Percentiles rank a stretch among this genome's conserved stretches.
Evolutionary conservation across 2,888 invertebrate species (phyloP).

Genomic region (Agelastica alni): DNA sequence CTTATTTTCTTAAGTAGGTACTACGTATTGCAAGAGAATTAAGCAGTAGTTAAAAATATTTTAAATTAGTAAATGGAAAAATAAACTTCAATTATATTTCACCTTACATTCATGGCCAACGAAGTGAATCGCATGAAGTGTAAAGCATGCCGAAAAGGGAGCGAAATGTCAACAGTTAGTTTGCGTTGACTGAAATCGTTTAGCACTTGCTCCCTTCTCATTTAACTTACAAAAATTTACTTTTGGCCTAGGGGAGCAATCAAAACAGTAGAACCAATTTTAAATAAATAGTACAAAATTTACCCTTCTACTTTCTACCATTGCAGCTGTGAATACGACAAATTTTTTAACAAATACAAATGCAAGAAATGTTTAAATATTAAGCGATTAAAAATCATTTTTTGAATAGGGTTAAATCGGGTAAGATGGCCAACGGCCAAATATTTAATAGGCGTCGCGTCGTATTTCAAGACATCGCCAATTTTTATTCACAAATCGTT

Average conservation of each 20-base stretch:
- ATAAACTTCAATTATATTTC: not conserved
- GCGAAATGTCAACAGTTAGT: conserved; percentile 6
- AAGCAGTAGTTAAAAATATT: not conserved
- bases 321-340: too few species aligned
- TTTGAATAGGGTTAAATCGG: too few species aligned
- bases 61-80: conserved; percentile 1
- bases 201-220: conserved; percentile 22
- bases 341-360: too few species aligned
- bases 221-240: conserved; percentile 18
- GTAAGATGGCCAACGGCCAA: too few species aligned
- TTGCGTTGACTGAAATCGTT: conserved; percentile 11
- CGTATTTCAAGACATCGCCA: too few species aligned
- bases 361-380: too few species aligned
- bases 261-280: not conserved
- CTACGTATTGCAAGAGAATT: too few species aligned
- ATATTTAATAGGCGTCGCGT: too few species aligned
- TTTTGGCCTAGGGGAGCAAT: not conserved
- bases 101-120: not conserved
- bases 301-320: too few species aligned
- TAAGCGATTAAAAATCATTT: too few species aligned
- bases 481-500: too few species aligned
- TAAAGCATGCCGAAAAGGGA: not conserved
- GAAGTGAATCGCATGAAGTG: not conserved
- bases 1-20: too few species aligned
- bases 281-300: not conserved